phyloP scores from a whole-genome alignment of 2,797 vertebrate species.

The Rhabdomys pumilio region DNA sequence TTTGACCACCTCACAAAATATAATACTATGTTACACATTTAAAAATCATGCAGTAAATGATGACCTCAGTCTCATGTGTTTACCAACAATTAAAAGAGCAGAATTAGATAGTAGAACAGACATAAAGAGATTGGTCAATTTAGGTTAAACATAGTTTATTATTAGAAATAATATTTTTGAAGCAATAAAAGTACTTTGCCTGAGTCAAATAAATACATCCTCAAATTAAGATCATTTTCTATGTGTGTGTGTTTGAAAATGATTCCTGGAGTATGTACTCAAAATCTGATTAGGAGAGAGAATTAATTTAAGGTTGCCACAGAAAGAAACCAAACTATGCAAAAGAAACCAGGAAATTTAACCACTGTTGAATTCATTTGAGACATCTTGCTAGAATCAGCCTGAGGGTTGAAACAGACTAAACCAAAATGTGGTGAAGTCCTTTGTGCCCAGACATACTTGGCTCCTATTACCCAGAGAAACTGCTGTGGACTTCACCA shows the following conservation, averaged over 20 bases:
- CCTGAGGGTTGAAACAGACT: constrained; percentile 64
- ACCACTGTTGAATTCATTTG: constrained; percentile 43
- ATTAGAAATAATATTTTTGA: constrained; percentile 66
- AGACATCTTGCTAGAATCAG: constrained; percentile 65
- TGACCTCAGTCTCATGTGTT: neutral
- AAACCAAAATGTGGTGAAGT: constrained; percentile 33
- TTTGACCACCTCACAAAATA: neutral
- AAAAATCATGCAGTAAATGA: neutral
- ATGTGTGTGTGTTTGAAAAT: constrained; percentile 33
- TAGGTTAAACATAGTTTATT: constrained; percentile 39
- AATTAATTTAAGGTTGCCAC: constrained; percentile 53
- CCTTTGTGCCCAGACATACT: constrained; percentile 63
- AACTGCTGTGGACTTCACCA: constrained; percentile 69
- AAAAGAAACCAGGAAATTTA: constrained; percentile 45
- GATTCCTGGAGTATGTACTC: constrained; percentile 7
- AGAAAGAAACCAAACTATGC: constrained; percentile 34
- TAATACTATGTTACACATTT: constrained; percentile 19
- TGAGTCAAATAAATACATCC: constrained; percentile 53
- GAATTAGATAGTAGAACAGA: constrained; percentile 17
- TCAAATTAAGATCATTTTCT: constrained; percentile 26
- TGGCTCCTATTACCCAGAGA: constrained; percentile 72
- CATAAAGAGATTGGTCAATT: neutral
- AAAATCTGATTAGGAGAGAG: constrained; percentile 58
- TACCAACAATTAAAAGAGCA: neutral
- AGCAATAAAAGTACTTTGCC: constrained; percentile 57